A percentile compares a stretch with the other conserved stretches of the same genome.
Conservation (phyloP, 2,888 invertebrate genomes). For the Eupithecia vulgata region DNA sequence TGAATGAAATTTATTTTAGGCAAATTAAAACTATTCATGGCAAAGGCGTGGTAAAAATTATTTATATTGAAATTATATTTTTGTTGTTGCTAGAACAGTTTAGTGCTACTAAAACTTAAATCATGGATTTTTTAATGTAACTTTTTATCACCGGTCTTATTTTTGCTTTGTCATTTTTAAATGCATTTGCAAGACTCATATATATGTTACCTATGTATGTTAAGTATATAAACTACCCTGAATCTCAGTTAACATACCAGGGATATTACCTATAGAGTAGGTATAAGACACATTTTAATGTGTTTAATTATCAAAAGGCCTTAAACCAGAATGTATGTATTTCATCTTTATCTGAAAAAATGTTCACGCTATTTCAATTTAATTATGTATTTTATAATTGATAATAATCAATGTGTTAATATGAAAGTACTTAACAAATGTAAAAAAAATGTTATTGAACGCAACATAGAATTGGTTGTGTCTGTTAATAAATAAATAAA, state of each 20-base stretch:
- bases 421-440: conserved; percentile 35
- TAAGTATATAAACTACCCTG: background rate
- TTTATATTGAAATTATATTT: too few relatives aligned
- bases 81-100: too few relatives aligned
- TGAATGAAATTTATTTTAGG: too few relatives aligned
- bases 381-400: background rate
- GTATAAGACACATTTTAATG: background rate
- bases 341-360: background rate
- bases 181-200: background rate
- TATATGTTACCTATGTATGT: too few relatives aligned
- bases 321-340: background rate
- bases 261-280: background rate
- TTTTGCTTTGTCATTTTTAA: background rate
- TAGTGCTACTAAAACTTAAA: too few relatives aligned
- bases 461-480: conserved; percentile 52
- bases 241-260: background rate
- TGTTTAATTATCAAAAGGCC: background rate
- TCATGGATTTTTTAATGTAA: background rate
- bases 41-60: too few relatives aligned
- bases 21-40: too few relatives aligned
- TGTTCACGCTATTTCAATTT: conserved; percentile 4
- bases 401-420: background rate
- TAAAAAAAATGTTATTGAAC: conserved; percentile 27
- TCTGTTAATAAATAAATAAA: conserved; percentile 46
- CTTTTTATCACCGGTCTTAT: background rate